Evolutionary conservation across 2,888 invertebrate species (phyloP).

Genomic region (Torymus texanus): DNA sequence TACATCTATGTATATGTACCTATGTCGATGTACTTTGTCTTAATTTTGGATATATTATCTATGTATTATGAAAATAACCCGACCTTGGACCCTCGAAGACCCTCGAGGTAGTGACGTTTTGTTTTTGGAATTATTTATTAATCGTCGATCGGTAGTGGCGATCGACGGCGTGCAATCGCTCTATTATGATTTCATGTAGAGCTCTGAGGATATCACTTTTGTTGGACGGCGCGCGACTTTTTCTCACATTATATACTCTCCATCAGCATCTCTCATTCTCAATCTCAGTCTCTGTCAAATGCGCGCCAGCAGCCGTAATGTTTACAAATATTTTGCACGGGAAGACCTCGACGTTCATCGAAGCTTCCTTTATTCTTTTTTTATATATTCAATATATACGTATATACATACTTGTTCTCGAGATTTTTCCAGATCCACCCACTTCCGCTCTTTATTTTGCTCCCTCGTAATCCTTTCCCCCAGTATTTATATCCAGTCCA

Average conservation of each 20-base stretch:
- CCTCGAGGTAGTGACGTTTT: conserved; percentile 61
- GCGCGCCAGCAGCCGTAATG: conserved; percentile 45
- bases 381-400: too few relatives aligned
- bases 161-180: conserved; percentile 56
- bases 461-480: not conserved
- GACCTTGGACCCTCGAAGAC: conserved; percentile 62
- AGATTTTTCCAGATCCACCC: too few relatives aligned
- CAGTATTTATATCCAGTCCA: not conserved
- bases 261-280: conserved; percentile 40
- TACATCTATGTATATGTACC: conserved; percentile 16
- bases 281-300: conserved; percentile 1
- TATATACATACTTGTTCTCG: too few relatives aligned
- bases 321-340: conserved; percentile 51
- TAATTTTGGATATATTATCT: conserved; percentile 28
- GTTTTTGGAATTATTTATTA: conserved; percentile 32
- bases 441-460: not conserved
- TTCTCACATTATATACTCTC: conserved; percentile 14
- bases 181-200: conserved; percentile 50
- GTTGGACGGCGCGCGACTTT: conserved; percentile 8
- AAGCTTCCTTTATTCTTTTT: conserved; percentile 9
- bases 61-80: conserved; percentile 5
- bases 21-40: conserved; percentile 21
- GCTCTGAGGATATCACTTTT: conserved; percentile 35
- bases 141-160: conserved; percentile 57
- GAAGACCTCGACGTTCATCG: not conserved